A percentile compares a stretch with the other conserved stretches of the same genome.
phyloP scores from a whole-genome alignment of 2,797 vertebrate genomes.

The Falco peregrinus region DNA sequence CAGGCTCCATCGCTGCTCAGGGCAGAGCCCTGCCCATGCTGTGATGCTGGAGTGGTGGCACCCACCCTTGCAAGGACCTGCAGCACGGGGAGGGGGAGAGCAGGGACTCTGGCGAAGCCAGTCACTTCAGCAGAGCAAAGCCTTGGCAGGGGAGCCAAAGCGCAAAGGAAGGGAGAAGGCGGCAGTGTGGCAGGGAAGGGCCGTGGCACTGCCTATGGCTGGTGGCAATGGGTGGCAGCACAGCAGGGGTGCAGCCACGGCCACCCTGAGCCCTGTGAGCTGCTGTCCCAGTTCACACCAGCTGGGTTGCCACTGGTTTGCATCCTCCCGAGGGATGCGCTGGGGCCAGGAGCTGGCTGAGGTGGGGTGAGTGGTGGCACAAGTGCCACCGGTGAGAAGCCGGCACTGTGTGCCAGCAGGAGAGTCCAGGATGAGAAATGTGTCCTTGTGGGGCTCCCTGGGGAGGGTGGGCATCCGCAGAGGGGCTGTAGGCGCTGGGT shows the following conservation, averaged over 20 bases:
- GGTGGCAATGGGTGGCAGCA: too few species aligned
- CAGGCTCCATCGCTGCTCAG: not conserved
- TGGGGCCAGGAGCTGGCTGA: accelerated
- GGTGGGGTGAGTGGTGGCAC: accelerated
- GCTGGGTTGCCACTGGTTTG: not conserved
- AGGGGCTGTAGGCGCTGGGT: not conserved
- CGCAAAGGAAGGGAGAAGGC: not conserved
- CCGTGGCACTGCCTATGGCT: accelerated
- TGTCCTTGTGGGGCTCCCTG: accelerated
- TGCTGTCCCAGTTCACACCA: not conserved
- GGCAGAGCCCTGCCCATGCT: not conserved
- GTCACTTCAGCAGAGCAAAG: not conserved
- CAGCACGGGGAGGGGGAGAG: not conserved
- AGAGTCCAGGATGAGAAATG: not conserved
- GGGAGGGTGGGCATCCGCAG: not conserved
- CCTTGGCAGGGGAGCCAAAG: not conserved
- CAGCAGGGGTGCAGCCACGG: not conserved
- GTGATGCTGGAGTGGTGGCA: accelerated
- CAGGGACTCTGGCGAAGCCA: not conserved
- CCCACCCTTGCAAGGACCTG: not conserved
- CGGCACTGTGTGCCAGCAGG: accelerated
- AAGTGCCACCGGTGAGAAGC: not conserved
- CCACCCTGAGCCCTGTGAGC: accelerated
- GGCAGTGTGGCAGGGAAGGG: not conserved
- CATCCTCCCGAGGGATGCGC: accelerated